Evolutionary conservation across 2,888 invertebrate species (phyloP), one percentile per base, ranked within the genome.

Genomic region (Gastracanthus pulcherrimus): DNA sequence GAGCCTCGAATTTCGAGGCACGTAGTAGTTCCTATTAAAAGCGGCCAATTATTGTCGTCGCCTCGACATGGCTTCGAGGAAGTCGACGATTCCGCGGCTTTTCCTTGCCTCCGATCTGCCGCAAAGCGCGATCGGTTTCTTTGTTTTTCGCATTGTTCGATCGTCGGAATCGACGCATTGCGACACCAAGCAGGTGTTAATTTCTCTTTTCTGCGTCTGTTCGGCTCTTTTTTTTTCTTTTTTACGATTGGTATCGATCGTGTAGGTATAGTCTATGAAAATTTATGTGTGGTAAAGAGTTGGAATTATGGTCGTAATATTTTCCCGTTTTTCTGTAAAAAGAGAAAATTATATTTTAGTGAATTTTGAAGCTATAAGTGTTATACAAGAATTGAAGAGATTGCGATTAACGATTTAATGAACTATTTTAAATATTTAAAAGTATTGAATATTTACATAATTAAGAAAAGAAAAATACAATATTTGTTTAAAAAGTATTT

Each of bases 61-160:
- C 58, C n/a, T 11, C 41, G 45, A 38, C n/a, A n/a, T n/a, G 13
- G 7, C 16, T 81, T 81, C 81, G 72, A 51, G 48, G 81, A 81
- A 81, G 62, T n/a, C 38, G 48, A 9, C 58, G 60, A 81, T 67
- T 71, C 76, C 76, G 51, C 45, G n/a, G 38, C 60, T 71, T 58
- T 62, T 71, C 51, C 36, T 38, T 23, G 60, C 41, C 13, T 2
- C 16, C 62, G 51, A 64, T 58, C 69, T 31, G 41, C 5, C 45
- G 36, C 26, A 9, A 9, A 6, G 26, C 5, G n/a, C 64, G 51
- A 31, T 45, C 69, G 60, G 26, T 66, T 74, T 51, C 77, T 69
- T 81, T 81, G 77, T 81, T 81, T 71, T 58, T 29, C 81, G 81
- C 76, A 81, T 81, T 81, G 81, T 81, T 77, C 74, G 74, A 74